phyloP scores from a whole-genome alignment of 1,140 invertebrate species.

The Octopus sinensis region DNA sequence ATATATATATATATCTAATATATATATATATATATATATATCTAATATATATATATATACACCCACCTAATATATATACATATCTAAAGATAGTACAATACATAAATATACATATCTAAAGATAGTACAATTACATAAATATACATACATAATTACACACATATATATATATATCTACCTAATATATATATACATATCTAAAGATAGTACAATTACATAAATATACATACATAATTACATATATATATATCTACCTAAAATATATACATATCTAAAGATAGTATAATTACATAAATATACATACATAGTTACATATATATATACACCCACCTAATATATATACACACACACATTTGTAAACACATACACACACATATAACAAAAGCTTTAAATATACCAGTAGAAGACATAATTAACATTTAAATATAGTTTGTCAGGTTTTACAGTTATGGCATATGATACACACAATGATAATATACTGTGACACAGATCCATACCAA shows the following conservation, averaged over 20 bases:
- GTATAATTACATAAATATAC: neutral
- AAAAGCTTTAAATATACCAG: neutral
- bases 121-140: neutral
- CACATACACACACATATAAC: neutral
- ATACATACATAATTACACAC: neutral
- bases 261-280: neutral
- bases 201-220: neutral
- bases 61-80: neutral
- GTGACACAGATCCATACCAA: too few species aligned
- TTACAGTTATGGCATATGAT: too few species aligned
- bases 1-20: neutral
- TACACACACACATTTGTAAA: neutral
- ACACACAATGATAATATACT: too few species aligned
- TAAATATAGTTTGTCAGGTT: too few species aligned
- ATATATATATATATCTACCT: neutral
- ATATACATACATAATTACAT: neutral
- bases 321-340: neutral
- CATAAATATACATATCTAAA: neutral
- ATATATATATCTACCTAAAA: neutral
- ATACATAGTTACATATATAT: neutral
- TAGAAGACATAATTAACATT: too few species aligned
- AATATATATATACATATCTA: neutral
- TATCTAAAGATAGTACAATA: too few species aligned
- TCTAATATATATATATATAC: neutral
- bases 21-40: constrained; percentile 5